Evolutionary conservation across 2,113 vertebrate species (phyloP), one percentile per base, ranked within the genome.

Genomic region (Bostrychus sinensis): DNA sequence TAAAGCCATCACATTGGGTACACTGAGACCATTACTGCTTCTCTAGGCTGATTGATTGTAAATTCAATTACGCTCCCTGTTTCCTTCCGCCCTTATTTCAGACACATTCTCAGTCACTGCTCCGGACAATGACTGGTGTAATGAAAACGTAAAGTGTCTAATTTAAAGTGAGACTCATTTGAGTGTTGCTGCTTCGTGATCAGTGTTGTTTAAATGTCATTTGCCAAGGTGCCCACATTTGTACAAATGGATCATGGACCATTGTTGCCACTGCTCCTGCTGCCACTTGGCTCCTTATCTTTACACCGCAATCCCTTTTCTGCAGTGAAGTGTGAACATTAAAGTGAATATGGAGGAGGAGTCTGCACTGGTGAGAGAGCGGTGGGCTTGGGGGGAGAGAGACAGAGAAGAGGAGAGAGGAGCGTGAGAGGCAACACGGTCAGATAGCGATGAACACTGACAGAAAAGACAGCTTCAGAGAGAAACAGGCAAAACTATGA

Each of bases 281-380:
- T 17, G 25, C 22, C 7, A 16, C 0, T 7, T 6, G 11, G 14
- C n/a, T 61, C 46, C 62, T 62, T 74, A 75, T 80, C 62, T 82
- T 64, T 48, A 16, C 77, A 74, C 69, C 66, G 74, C 68, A 58
- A 68, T 71, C 70, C 16, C 55, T 54, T 75, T 72, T 68, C 87
- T 87, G 86, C 89, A 84, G 87, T 85, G 85, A 81, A 80, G 84
- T 79, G 77, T 78, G 75, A 88, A 84, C 57, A 75, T 84, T 84
- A 69, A 85, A 81, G 81, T 75, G 81, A 74, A 83, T 76, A 74
- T 85, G 84, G 80, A 89, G 88, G 90, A 88, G 87, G 88, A 86
- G 88, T 84, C 63, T 81, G 81, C 30, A 41, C 59, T 19, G 36
- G 62, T 46, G 58, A 64, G 60, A 56, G 78, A 64, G 62, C 54